Percentiles rank a stretch among this genome's conserved stretches.
These are phyloP conservation scores for Bradysia coprophila DNA, from an alignment of 1,140 invertebrate genomes.

Conservation along the genomic window DNA sequence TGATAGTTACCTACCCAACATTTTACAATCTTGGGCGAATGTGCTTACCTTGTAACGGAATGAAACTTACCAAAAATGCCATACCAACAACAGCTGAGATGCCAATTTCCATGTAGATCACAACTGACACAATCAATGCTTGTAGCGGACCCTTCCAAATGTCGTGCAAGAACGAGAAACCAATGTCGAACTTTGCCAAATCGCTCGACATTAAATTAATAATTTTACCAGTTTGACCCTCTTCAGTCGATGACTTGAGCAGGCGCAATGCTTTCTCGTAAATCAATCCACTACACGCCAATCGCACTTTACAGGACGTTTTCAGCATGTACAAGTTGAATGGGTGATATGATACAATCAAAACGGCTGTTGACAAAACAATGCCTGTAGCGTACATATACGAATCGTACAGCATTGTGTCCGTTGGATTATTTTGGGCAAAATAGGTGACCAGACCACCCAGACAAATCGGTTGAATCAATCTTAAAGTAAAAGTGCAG, in stretches of 20 bases:
- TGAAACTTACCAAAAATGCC: conserved; percentile 55
- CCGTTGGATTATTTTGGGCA: conserved; percentile 20
- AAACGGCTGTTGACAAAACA: conserved; percentile 38
- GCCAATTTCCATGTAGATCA: conserved; percentile 57
- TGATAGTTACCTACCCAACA: too few species aligned
- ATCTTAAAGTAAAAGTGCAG: conserved; percentile 30
- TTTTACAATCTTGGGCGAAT: too few species aligned
- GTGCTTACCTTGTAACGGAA: conserved; percentile 55
- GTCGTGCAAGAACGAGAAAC: conserved; percentile 43
- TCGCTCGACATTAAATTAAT: conserved; percentile 81
- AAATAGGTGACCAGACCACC: conserved; percentile 50
- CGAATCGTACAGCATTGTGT: conserved; percentile 28
- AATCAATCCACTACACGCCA: conserved; percentile 61
- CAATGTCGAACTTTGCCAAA: conserved; percentile 48
- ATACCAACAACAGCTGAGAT: conserved; percentile 57
- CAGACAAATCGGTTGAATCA: conserved; percentile 47
- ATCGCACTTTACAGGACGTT: conserved; percentile 52
- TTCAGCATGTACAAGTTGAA: conserved; percentile 56
- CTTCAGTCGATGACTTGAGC: conserved; percentile 44
- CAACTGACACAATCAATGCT: conserved; percentile 49
- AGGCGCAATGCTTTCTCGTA: conserved; percentile 55
- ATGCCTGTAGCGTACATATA: conserved; percentile 51
- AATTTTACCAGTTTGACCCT: conserved; percentile 66
- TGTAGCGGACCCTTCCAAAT: conserved; percentile 58
- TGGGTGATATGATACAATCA: conserved; percentile 52